Base-by-base conservation (phyloP, 2,888 invertebrate species). In the Drosophila pullipes region DNA sequence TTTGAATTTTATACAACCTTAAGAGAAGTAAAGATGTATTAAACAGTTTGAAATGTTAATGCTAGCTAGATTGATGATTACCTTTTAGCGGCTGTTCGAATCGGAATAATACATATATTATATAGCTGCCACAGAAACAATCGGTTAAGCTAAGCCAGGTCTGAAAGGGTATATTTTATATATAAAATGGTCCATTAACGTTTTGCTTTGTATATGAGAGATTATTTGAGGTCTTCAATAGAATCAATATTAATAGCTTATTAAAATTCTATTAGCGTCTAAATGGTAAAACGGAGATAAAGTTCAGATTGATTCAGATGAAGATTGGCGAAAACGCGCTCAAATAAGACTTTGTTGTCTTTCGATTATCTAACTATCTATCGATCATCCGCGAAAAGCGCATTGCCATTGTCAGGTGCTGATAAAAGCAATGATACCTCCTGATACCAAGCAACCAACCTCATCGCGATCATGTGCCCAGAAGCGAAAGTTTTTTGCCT, bases 361-460 rank as follows among this genome's bases (percentile, higher is more conserved):
- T 25, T 35, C 35, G 47, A 16, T 25, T 47, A 25, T 55, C 18
- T 55, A 10, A 13, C 25, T 28, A 16, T 18, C 10, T 35, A 22
- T 35, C 22, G 9, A 53, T 33, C 31, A 31, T 50, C 50, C 16
- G n/a, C 25, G 16, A 55, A 9, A 18, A 37, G n/a, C n/a, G 57
- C 30, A n/a, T 41, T 41, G 39, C 30, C 57, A 57, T 41, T 57
- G n/a, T 57, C 57, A 57, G 28, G 39, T 39, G 57, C 39, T 41
- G 57, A 39, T 53, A 33, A 33, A 53, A 31, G n/a, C 7, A 31
- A 13, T 9, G 53, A 53, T 53, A 31, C 50, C 50, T 50, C 10
- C 50, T 50, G 28, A 50, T 50, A 50, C 50, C 25, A 25, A 25
- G 47, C 25, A 9, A 18, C 39, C 53, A 53, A 33, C 7, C 30